Evolutionary conservation across 2,888 invertebrate genomes (phyloP).

Genomic region (Calephelis perditalis): DNA sequence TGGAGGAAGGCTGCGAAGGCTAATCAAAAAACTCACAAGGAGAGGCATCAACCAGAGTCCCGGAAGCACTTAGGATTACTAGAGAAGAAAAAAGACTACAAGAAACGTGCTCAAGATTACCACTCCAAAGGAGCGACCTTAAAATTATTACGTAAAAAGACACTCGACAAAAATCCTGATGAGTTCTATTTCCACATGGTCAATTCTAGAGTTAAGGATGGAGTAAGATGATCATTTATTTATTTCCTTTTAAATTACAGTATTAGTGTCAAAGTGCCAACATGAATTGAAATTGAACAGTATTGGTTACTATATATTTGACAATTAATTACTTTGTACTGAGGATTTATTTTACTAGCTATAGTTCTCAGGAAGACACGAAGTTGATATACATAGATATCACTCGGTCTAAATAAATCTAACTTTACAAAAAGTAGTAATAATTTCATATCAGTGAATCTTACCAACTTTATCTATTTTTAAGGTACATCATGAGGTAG

Average conservation of each 20-base stretch:
- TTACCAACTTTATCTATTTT: neutral
- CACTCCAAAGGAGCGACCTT: constrained; percentile 90
- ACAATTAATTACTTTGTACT: too few species aligned
- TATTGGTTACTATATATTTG: too few species aligned
- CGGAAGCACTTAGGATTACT: constrained; percentile 88
- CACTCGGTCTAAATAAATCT: too few species aligned
- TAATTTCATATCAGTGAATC: too few species aligned
- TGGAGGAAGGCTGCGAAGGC: constrained; percentile 93
- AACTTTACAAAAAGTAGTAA: too few species aligned
- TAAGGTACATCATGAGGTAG: constrained; percentile 81
- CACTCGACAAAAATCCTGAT: constrained; percentile 96
- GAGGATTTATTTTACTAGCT: too few species aligned
- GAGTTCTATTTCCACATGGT: constrained; percentile 99
- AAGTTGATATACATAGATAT: too few species aligned
- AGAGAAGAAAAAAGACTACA: constrained; percentile 94
- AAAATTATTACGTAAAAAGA: constrained; percentile 88
- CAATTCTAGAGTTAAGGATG: constrained; percentile 85
- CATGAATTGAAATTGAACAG: too few species aligned
- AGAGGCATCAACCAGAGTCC: constrained; percentile 89
- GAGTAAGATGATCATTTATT: constrained; percentile 41
- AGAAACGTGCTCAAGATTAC: constrained; percentile 85
- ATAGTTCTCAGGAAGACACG: too few species aligned
- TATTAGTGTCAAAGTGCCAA: too few species aligned
- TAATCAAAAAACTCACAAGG: constrained; percentile 89
- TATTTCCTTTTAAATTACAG: too few species aligned